Conservation (phyloP, 2,113 vertebrate species). For the Neoarius graeffei region DNA sequence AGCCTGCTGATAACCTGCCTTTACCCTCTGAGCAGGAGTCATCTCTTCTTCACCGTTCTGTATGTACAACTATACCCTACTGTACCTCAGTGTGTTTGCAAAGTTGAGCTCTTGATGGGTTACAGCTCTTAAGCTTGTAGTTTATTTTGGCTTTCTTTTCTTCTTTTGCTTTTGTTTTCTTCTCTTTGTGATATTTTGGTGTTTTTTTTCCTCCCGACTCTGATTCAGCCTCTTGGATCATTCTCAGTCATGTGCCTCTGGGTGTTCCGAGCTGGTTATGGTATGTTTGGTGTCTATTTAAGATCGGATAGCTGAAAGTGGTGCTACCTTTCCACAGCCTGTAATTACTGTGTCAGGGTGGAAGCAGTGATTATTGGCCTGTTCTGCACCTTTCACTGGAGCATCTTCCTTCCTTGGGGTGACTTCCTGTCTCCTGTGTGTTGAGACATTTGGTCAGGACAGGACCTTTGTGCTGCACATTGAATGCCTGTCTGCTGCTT, state of each 20-base stretch:
- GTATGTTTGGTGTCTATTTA: slow-evolving; percentile 11
- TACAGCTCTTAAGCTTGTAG: neutral
- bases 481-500: neutral
- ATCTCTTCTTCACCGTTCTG: neutral
- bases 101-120: neutral
- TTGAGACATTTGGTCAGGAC: neutral
- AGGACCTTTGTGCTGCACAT: neutral
- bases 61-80: neutral
- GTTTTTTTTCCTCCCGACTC: neutral
- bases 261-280: neutral
- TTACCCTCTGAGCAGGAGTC: neutral
- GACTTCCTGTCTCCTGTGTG: neutral
- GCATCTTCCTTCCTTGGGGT: neutral
- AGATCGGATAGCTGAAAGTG: neutral
- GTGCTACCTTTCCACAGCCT: slow-evolving; percentile 7
- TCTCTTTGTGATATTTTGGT: neutral
- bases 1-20: neutral
- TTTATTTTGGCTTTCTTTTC: neutral
- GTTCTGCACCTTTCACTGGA: slow-evolving; percentile 14
- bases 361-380: neutral
- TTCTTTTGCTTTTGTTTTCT: neutral
- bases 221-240: neutral
- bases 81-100: neutral
- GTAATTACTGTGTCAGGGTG: slow-evolving; percentile 1
- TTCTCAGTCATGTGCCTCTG: neutral